These are phyloP conservation scores for Microcebus jonahi DNA, from an alignment of 2,113 vertebrate species.

Conservation along the genomic window DNA sequence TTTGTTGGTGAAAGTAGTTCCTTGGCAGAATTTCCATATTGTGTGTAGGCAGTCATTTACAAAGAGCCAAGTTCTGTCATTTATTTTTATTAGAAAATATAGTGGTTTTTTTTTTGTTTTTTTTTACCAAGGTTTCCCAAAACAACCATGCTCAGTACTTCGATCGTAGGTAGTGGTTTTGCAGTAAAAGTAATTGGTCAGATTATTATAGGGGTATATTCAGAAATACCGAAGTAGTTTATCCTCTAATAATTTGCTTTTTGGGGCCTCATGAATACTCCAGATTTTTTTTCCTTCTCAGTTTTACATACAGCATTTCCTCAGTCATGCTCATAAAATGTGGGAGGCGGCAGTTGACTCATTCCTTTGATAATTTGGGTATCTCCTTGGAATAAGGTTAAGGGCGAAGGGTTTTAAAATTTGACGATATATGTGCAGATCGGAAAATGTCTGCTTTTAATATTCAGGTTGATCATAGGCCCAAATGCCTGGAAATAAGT, in stretches of 20 bases:
- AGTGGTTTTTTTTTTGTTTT: background rate
- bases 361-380: background rate
- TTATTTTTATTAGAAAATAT: conserved; percentile 41
- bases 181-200: background rate
- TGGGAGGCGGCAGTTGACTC: background rate
- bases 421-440: background rate
- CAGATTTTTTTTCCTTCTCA: background rate
- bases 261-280: background rate
- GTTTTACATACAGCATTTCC: background rate
- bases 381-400: background rate
- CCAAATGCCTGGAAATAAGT: background rate
- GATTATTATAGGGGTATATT: background rate
- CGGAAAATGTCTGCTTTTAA: background rate
- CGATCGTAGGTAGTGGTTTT: background rate
- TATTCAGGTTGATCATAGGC: background rate
- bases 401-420: background rate
- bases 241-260: conserved; percentile 26
- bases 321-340: background rate
- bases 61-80: conserved; percentile 16
- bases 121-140: background rate
- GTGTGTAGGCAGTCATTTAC: background rate
- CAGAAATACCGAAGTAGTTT: background rate
- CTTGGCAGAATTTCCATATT: background rate
- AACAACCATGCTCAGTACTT: background rate
- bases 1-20: background rate